Base-by-base conservation (phyloP, 2,888 invertebrate genomes). In the Cheilosia pagana region DNA sequence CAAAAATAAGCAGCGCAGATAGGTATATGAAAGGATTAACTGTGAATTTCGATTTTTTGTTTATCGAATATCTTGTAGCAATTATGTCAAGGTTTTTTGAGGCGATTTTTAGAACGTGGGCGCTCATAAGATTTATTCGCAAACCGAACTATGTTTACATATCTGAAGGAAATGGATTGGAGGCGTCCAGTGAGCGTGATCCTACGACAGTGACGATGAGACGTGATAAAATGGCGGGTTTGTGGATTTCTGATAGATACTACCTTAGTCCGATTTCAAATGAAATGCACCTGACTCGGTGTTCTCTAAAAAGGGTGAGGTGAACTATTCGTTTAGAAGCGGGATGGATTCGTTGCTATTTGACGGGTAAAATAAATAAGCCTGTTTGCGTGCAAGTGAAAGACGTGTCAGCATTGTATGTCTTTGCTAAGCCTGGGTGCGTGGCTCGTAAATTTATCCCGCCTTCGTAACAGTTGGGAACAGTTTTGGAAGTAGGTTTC, bases 1-100 rank as follows among this genome's bases (percentile, higher is more conserved):
- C 16, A 16, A 48, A 16, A 48, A 35, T 35, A 35, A 23, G 43
- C 19, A 35, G 23, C 52, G 28, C 28, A 8, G n/a, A n/a, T 8
- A 19, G 68, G 14, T 25, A 65, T 39, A 65, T 39, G 55, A 74
- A 74, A 74, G 74, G 65, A 74, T 74, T 74, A 74, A 65, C 74
- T 25, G 74, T 74, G 39, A 21, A 57, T 65, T 50, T 62, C 31
- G 41, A 31, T 12, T 52, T 60, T 25, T 50, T 43, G 43, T 41
- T 14, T n/a, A 12, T 62, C 53, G 8, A n/a, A 16, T 43, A 25
- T 28, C 6, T 31, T 31, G 41, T 45, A 25, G 60, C 60, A 60
- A 60, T 60, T 71, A 53, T 72, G 72, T 72, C 72, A 72, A 72
- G 62, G 72, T 45, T 72, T 35, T 45, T 41, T 43, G 43, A 12